A percentile compares a stretch with the other conserved stretches of the same genome.
phyloP scores from a whole-genome alignment of 2,888 invertebrate species.

The Disparrhopalites patrizii region DNA sequence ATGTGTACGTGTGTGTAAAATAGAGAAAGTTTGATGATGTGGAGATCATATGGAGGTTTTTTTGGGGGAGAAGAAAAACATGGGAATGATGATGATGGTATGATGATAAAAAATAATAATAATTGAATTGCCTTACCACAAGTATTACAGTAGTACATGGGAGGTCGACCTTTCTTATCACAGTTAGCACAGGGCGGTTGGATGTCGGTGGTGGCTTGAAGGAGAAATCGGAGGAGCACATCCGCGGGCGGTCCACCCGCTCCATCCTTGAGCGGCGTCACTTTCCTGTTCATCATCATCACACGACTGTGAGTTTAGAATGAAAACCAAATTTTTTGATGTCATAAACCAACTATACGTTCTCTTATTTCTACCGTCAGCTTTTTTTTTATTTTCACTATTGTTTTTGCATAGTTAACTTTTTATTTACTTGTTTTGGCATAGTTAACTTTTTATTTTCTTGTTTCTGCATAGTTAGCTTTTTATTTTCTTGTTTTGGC shows the following conservation, averaged over 20 bases:
- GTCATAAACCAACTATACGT: too few species aligned
- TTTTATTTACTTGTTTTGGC: too few species aligned
- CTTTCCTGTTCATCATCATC: conserved; percentile 54
- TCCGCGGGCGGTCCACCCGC: conserved; percentile 62
- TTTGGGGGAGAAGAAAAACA: background rate
- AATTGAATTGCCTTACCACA: conserved; percentile 64
- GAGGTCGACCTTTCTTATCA: conserved; percentile 62
- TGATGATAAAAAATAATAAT: conserved; percentile 17
- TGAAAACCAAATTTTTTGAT: background rate
- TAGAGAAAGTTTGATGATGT: background rate
- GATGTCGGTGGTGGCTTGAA: conserved; percentile 66
- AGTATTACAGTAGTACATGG: conserved; percentile 75
- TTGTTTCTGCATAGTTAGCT: too few species aligned
- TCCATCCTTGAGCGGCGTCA: conserved; percentile 62
- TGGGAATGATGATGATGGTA: background rate
- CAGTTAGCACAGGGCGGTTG: conserved; percentile 73
- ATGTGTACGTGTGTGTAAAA: background rate
- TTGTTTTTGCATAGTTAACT: too few species aligned
- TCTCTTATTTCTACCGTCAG: too few species aligned
- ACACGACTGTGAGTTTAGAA: background rate
- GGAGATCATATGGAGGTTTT: background rate
- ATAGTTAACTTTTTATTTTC: too few species aligned
- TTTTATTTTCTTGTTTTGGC: too few species aligned
- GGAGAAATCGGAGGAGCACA: conserved; percentile 64
- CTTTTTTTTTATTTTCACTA: too few species aligned